Evolutionary conservation across 2,888 invertebrate genomes (phyloP).

Genomic region (Bombyx huttoni): DNA sequence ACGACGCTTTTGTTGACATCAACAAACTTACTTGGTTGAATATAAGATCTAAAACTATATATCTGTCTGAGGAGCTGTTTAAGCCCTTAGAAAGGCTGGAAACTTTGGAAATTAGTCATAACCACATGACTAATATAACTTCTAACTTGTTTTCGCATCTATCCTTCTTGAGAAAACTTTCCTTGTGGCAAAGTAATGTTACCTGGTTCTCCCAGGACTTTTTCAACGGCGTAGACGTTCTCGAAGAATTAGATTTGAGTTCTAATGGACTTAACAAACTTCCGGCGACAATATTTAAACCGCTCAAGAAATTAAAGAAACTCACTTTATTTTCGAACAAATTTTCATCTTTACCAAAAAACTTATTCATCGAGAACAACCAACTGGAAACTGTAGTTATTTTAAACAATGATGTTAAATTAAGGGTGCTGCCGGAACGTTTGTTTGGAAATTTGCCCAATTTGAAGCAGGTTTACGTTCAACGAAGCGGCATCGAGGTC

Average conservation of each 20-base stretch:
- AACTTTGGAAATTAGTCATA: slow-evolving; percentile 77
- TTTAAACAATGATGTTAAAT: slow-evolving; percentile 70
- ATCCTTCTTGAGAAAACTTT: slow-evolving; percentile 72
- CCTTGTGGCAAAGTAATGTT: slow-evolving; percentile 79
- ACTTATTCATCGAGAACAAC: slow-evolving; percentile 70
- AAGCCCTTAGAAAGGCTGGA: slow-evolving; percentile 69
- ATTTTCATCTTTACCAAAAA: slow-evolving; percentile 74
- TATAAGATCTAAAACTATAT: slow-evolving; percentile 73
- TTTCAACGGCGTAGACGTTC: slow-evolving; percentile 74
- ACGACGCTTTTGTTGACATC: slow-evolving; percentile 74
- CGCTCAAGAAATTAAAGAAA: slow-evolving; percentile 72
- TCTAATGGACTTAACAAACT: slow-evolving; percentile 76
- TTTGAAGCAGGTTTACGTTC: slow-evolving; percentile 70
- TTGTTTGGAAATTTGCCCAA: slow-evolving; percentile 75
- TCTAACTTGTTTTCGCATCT: slow-evolving; percentile 75
- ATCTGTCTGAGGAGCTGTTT: slow-evolving; percentile 71
- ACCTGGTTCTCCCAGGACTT: slow-evolving; percentile 73
- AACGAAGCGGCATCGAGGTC: slow-evolving; percentile 65
- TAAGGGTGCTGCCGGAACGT: slow-evolving; percentile 70
- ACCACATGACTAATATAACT: slow-evolving; percentile 75
- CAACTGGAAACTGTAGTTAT: slow-evolving; percentile 68
- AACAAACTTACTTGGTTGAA: slow-evolving; percentile 76
- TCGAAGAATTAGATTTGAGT: slow-evolving; percentile 78
- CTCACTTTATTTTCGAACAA: slow-evolving; percentile 79
- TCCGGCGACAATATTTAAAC: slow-evolving; percentile 73